A percentile compares a stretch with the other conserved stretches of the same genome.
phyloP scores from a whole-genome alignment of 2,797 vertebrate genomes.

The Lerista edwardsae region DNA sequence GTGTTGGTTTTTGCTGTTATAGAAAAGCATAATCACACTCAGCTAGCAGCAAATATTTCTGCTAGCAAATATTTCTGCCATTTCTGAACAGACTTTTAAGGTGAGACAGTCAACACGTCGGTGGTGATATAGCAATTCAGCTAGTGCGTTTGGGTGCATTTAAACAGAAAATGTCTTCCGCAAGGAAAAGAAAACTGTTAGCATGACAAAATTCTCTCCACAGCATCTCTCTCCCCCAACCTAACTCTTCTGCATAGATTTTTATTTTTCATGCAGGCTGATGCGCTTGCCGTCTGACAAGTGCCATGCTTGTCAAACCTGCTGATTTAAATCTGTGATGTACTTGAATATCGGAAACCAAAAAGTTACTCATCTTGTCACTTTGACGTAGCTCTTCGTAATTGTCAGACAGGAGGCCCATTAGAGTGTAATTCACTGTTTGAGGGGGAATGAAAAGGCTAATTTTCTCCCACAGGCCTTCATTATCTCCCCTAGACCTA shows the following conservation, averaged over 20 bases:
- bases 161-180: background rate
- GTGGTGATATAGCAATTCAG: background rate
- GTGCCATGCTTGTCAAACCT: slow-evolving; percentile 1
- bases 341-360: background rate
- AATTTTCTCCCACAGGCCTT: slow-evolving; percentile 8
- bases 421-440: background rate
- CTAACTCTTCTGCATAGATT: background rate
- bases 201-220: background rate
- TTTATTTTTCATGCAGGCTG: background rate
- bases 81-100: background rate
- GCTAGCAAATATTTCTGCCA: no score
- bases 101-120: no score
- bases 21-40: background rate
- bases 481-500: slow-evolving; percentile 23
- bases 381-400: background rate
- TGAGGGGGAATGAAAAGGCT: background rate
- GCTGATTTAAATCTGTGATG: background rate
- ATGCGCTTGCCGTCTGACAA: background rate
- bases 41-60: background rate
- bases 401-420: slow-evolving; percentile 1
- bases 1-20: no score
- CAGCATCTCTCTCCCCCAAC: background rate
- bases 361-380: background rate
- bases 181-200: background rate
- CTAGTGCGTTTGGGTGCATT: background rate